Evolutionary conservation across 2,888 invertebrate genomes (phyloP), one percentile per base, ranked within the genome.

Genomic region (Esperia sulphurella): DNA sequence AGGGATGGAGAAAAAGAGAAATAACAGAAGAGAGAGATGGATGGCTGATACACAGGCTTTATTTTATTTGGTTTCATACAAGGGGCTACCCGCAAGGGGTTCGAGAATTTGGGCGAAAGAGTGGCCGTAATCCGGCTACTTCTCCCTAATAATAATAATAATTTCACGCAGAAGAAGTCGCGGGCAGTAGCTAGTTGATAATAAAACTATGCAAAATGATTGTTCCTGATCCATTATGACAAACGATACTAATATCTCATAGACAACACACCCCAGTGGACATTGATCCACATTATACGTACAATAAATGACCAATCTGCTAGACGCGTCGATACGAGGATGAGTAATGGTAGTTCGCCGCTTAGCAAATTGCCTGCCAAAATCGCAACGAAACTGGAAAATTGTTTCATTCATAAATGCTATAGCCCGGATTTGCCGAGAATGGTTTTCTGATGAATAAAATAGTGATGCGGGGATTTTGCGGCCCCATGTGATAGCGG

Each of bases 341-440:
- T 88, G 88, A 89, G 81, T 86, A 89, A 89, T 89, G 79, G 79
- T 79, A 14, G 61, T 52, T 63, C 66, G 68, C 63, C 75, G 74
- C 69, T 78, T 85, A 83, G 76, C 81, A 87, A 88, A 89, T 88
- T 79, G 88, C 79, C 75, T 77, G 68, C 76, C 81, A 67, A 80
- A 82, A 79, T 78, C 66, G 83, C 62, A 68, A 66, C 75, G 82
- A 83, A 72, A 78, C 79, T 86, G 83, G 88, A 85, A 87, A 88
- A 89, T 87, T 85, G 85, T 88, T 80, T 82, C 84, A 83, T 86
- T 84, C 79, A 83, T 80, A 80, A 83, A 84, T 75, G 78, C 79
- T 75, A 83, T 81, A 71, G 68, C 67, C 62, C 65, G 83, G 86
- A 79, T 84, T 83, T 83, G 61, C 59, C 50, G 58, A 65, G 71